Conservation (phyloP, 2,888 invertebrate species). For the Callyntrura guangdongensis region DNA sequence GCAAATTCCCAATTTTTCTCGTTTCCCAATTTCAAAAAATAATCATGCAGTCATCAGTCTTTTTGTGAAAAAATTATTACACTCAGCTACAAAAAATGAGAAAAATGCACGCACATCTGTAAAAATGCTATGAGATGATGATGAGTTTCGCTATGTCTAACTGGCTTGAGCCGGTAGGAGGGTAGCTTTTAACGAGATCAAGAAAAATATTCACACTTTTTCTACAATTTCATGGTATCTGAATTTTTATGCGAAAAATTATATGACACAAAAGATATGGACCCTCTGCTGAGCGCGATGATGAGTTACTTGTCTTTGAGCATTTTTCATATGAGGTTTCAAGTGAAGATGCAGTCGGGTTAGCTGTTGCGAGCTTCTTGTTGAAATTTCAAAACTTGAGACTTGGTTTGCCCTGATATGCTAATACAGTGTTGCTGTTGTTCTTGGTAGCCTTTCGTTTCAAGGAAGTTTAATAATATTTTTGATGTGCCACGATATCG, state of each 20-base stretch:
- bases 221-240: slow-evolving; percentile 72
- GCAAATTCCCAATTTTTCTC: slow-evolving; percentile 55
- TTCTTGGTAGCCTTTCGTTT: not conserved
- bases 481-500: slow-evolving; percentile 31
- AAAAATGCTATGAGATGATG: not conserved
- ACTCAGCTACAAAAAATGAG: not conserved
- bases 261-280: slow-evolving; percentile 66
- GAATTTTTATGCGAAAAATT: slow-evolving; percentile 71
- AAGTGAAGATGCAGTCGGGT: slow-evolving; percentile 54
- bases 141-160: slow-evolving; percentile 47
- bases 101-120: slow-evolving; percentile 32
- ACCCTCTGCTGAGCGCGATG: slow-evolving; percentile 71
- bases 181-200: slow-evolving; percentile 70
- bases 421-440: not conserved
- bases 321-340: slow-evolving; percentile 70
- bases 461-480: slow-evolving; percentile 45
- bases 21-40: slow-evolving; percentile 56
- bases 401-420: too few species aligned
- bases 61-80: slow-evolving; percentile 32
- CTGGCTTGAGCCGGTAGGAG: slow-evolving; percentile 66
- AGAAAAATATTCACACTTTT: slow-evolving; percentile 72
- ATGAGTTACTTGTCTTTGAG: slow-evolving; percentile 74
- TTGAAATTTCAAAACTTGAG: slow-evolving; percentile 36
- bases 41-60: slow-evolving; percentile 47
- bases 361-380: slow-evolving; percentile 11